Evolutionary conservation across 2,888 invertebrate genomes (phyloP).

Genomic region (Oscheius sp.): DNA sequence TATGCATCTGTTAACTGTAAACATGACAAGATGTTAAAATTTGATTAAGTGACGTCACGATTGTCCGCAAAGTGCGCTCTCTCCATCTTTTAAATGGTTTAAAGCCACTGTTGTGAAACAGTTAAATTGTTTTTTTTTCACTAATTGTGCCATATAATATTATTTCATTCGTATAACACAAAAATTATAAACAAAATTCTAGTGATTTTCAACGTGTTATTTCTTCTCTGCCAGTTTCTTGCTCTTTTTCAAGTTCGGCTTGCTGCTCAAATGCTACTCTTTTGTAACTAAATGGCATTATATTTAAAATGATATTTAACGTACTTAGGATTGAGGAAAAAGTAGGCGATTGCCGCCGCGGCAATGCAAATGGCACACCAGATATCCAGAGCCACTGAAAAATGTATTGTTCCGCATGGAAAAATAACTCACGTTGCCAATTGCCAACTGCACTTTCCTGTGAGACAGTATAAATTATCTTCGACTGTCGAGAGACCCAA

Average conservation of each 20-base stretch:
- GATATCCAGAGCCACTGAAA: constrained; percentile 57
- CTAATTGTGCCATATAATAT: too few species aligned
- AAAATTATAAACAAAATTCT: neutral
- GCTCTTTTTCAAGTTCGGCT: neutral
- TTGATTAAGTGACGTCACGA: too few species aligned
- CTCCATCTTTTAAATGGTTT: too few species aligned
- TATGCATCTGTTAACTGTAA: too few species aligned
- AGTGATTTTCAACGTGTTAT: neutral
- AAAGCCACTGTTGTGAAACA: too few species aligned
- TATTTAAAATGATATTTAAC: constrained; percentile 13
- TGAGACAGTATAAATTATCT: neutral
- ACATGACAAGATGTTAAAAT: too few species aligned
- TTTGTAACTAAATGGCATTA: constrained; percentile 19
- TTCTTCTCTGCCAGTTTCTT: neutral
- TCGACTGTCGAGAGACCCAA: neutral
- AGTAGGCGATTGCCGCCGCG: constrained; percentile 40
- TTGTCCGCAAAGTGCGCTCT: too few species aligned
- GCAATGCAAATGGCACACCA: constrained; percentile 43
- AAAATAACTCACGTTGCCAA: constrained; percentile 30
- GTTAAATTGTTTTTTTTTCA: too few species aligned
- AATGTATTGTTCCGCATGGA: neutral
- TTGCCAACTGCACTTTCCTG: neutral
- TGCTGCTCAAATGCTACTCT: constrained; percentile 20
- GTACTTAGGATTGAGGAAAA: constrained; percentile 50
- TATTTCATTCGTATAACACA: too few species aligned